Evolutionary conservation across 2,797 vertebrate genomes (phyloP).

Genomic region (Salarias fasciatus): DNA sequence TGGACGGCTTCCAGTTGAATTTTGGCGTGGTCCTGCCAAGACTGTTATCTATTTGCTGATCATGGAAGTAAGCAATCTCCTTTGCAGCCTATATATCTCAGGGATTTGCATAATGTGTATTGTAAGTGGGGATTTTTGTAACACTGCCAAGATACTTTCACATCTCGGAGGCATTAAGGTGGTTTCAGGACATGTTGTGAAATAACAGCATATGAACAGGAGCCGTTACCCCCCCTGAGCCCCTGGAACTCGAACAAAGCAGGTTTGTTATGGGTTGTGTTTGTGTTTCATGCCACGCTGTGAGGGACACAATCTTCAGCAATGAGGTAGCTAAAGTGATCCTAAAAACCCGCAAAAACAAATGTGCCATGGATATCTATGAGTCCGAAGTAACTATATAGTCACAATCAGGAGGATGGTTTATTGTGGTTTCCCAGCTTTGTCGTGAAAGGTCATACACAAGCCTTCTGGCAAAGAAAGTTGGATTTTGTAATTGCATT

Average conservation of each 20-base stretch:
- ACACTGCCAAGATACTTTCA: slow-evolving; percentile 40
- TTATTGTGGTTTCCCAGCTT: neutral
- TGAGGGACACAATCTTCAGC: slow-evolving; percentile 1
- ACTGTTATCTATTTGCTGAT: neutral
- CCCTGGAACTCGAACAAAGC: slow-evolving; percentile 50
- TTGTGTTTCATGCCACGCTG: slow-evolving; percentile 29
- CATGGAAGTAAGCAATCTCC: slow-evolving; percentile 3
- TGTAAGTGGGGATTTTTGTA: slow-evolving; percentile 33
- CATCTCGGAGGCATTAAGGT: slow-evolving; percentile 42
- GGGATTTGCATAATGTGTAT: slow-evolving; percentile 9
- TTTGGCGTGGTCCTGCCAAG: neutral
- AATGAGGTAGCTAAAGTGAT: slow-evolving; percentile 6
- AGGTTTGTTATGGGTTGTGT: slow-evolving; percentile 24
- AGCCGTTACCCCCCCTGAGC: slow-evolving; percentile 27
- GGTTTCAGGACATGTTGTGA: slow-evolving; percentile 57
- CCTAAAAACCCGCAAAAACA: neutral
- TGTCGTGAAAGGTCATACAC: slow-evolving; percentile 21
- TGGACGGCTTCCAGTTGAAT: neutral
- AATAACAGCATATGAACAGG: slow-evolving; percentile 52
- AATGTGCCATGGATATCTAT: too few relatives aligned
- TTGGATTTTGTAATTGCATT: slow-evolving; percentile 41
- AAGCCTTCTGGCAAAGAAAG: slow-evolving; percentile 29
- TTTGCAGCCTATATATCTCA: neutral
- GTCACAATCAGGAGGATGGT: neutral
- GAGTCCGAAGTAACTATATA: neutral